Evolutionary conservation across 2,888 invertebrate genomes (phyloP), one percentile per base, ranked within the genome.

Genomic region (Diachrysia chrysitis): DNA sequence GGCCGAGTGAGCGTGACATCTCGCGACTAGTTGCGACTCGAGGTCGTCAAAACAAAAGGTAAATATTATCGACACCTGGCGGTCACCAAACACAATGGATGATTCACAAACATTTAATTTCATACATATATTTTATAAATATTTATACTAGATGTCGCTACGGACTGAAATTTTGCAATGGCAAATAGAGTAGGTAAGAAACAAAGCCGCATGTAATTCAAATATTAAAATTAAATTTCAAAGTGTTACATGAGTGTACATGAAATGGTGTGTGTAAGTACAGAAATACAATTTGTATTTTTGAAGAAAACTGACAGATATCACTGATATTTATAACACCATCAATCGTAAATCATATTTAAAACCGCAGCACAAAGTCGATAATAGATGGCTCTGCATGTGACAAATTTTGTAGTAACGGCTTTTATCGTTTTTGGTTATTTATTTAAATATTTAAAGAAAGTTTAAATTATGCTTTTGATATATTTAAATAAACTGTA

Each of bases 1-100:
- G 71, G 78, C 73, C 73, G 83, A 83, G 76, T 79, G 83, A 83
- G 78, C 85, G 83, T 86, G 89, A 89, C 85, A 85, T 86, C 88
- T 89, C 86, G 89, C 89, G 88, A 89, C 89, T 88, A 84, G 83
- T 82, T 85, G 83, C 78, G 72, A 73, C 63, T 81, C 81, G 81
- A 82, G 82, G 80, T 85, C 84, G 82, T 83, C 87, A 86, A 87
- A 90, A 87, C 85, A 89, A 87, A 86, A 83, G 82, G 79, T 73
- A 69, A 48, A 67, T 68, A 71, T 63, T 76, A 69, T 74, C 73
- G 90, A 85, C 92, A 92, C 87, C 93, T 92, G 86, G 84, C 79
- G 85, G 74, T 54, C 59, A 58, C 61, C 68, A 63, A 54, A 64
- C 59, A 77, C 54, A 74, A 65, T 69, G 53, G 48, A 63, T 64